Base-by-base conservation (phyloP, 2,888 invertebrate species). In the Machimus atricapillus region DNA sequence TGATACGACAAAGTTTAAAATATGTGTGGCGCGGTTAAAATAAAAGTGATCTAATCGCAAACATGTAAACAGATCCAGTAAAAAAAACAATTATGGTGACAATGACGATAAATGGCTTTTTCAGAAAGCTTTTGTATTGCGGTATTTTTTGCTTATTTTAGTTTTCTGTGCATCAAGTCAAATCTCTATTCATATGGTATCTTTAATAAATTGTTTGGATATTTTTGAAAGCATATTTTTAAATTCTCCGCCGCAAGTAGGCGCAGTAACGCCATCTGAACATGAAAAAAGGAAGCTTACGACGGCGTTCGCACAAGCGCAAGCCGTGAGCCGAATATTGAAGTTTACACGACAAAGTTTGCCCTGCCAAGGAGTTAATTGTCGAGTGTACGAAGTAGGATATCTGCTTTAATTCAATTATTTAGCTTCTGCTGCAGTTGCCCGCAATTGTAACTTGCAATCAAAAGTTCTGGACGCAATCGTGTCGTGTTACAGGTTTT, bases 271-370 rank as follows among this genome's bases (percentile, higher is more conserved):
- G 27, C 66, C 27, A 66, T 27, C 66, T 66, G 9, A 12, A 27
- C 23, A 0, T 66, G 23, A 23, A 66, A 66, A 23, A 7, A 14
- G 2, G 4, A 9, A 19, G 9, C 12, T 12, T 12, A 12, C 9
- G 23, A 66, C 8, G 66, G n/a, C 66, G 66, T 12, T 23, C 27
- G 56, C 56, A 56, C 52, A 52, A n/a, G 52, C 52, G 52, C 52
- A 66, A 27, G 66, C 27, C 66, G 27, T 23, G 9, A 27, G 27
- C 19, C 19, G 66, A 66, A 23, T 76, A n/a, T n/a, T 76, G 76
- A 76, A 76, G 76, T 76, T 76, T 76, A 74, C 76, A 76, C 76
- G 37, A 76, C 19, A 76, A 76, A 76, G 66, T 76, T 76, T 37
- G 76, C 76, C 37, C 76, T 76, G 37, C 76, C 76, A 76, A 76